These are phyloP conservation scores for Helicoverpa armigera DNA, from an alignment of 1,140 invertebrate genomes.

Conservation along the genomic window DNA sequence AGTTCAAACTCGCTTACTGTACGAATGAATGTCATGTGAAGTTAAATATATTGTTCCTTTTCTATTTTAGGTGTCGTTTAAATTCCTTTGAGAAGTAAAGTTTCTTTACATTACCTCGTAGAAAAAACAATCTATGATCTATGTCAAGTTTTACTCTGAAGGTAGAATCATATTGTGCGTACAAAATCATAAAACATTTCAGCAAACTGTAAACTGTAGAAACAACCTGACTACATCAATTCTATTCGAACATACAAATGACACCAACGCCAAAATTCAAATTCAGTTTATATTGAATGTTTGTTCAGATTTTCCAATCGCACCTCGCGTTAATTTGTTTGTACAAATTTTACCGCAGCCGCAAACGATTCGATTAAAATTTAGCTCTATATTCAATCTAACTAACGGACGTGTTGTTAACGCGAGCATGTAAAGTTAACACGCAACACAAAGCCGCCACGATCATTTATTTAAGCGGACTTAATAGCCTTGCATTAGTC, in stretches of 20 bases:
- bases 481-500: conserved; percentile 35
- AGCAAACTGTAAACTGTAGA: not conserved
- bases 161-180: no score
- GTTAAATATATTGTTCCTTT: conserved; percentile 21
- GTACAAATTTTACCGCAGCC: conserved; percentile 69
- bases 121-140: no score
- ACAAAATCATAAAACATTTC: no score
- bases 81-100: not conserved
- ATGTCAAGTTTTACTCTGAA: no score
- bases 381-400: conserved; percentile 66
- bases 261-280: conserved; percentile 58
- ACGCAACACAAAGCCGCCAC: conserved; percentile 35
- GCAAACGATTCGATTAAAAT: conserved; percentile 75
- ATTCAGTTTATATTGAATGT: conserved; percentile 65
- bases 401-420: conserved; percentile 56
- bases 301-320: conserved; percentile 74
- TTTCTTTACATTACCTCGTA: not conserved
- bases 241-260: conserved; percentile 6
- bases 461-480: conserved; percentile 41
- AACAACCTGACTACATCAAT: not conserved
- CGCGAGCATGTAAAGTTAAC: conserved; percentile 55
- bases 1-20: not conserved
- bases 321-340: conserved; percentile 77
- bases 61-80: not conserved
- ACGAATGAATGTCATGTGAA: conserved; percentile 18